Conservation (phyloP, 2,797 vertebrate species). For the Cynopterus sphinx region DNA sequence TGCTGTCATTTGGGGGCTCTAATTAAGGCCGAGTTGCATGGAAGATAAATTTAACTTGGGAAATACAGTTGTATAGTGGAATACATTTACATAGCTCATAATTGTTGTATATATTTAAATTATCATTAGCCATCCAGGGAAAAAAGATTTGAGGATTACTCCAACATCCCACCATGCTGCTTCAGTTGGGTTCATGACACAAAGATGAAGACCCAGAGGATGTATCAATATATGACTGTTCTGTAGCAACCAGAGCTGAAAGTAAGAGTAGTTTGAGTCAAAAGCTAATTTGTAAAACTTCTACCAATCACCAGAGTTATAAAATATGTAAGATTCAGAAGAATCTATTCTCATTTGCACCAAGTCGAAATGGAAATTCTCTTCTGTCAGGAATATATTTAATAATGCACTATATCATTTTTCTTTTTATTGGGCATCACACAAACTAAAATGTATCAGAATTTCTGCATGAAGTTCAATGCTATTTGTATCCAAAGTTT, state of each 20-base stretch:
- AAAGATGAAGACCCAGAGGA: not conserved
- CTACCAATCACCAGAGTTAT: not conserved
- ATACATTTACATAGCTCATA: not conserved
- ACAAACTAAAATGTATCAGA: not conserved
- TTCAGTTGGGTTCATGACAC: not conserved
- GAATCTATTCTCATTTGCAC: not conserved
- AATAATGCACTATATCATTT: not conserved
- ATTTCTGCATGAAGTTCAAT: not conserved
- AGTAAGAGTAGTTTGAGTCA: not conserved
- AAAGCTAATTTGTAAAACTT: not conserved
- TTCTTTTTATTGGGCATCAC: not conserved
- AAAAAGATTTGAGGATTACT: not conserved
- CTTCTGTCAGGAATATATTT: not conserved
- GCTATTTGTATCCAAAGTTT: not conserved
- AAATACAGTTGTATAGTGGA: not conserved
- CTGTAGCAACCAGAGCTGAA: not conserved
- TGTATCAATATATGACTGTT: not conserved
- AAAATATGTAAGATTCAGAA: not conserved
- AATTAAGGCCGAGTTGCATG: not conserved
- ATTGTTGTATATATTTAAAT: not conserved
- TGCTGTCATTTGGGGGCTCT: not conserved
- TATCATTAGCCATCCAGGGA: not conserved
- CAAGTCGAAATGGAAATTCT: not conserved
- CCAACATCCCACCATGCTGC: not conserved
- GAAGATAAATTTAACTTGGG: conserved; percentile 31